Conservation (phyloP, 2,888 invertebrate species). For the Macrosiphum euphorbiae region DNA sequence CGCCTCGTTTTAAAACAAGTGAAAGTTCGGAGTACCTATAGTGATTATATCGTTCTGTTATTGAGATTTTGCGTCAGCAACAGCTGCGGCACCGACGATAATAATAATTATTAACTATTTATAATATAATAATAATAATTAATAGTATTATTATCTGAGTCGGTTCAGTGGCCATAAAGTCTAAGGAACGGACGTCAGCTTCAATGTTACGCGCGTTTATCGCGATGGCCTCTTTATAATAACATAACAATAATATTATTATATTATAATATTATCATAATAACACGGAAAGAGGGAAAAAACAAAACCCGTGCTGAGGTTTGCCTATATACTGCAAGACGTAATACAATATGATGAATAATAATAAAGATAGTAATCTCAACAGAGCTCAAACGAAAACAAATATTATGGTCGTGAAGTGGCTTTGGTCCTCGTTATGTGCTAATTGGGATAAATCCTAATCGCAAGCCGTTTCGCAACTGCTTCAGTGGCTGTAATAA, state of each 20-base stretch:
- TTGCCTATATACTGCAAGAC: not conserved
- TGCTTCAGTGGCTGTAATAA: not conserved
- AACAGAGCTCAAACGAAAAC: not conserved
- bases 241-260: not conserved
- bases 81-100: not conserved
- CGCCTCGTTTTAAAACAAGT: not conserved
- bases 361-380: not conserved
- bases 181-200: slow-evolving; percentile 26
- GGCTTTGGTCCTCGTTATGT: not conserved
- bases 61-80: not conserved
- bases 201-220: slow-evolving; percentile 36
- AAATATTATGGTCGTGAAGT: not conserved
- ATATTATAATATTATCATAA: not conserved
- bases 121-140: not conserved
- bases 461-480: not conserved
- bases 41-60: not conserved
- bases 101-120: not conserved
- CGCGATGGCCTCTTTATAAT: slow-evolving; percentile 47
- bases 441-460: not conserved
- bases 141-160: not conserved
- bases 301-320: not conserved
- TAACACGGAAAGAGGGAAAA: not conserved
- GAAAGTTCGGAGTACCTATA: not conserved
- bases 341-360: not conserved
- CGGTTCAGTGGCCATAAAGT: slow-evolving; percentile 1